phyloP scores from a whole-genome alignment of 2,888 invertebrate species.

The Theretra japonica region DNA sequence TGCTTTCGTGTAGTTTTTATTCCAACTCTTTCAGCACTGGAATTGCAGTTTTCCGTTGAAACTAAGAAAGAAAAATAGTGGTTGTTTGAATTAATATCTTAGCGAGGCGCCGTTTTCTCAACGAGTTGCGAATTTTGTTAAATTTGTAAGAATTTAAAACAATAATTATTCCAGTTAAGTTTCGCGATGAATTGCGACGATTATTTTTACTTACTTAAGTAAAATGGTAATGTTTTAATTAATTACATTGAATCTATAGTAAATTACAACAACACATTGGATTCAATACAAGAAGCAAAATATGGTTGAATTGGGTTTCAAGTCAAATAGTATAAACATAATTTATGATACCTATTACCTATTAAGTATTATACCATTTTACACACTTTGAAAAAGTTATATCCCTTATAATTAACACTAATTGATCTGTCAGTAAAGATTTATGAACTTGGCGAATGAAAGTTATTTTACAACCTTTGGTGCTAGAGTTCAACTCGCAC shows the following conservation, averaged over 20 bases:
- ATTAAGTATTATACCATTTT: too few relatives aligned
- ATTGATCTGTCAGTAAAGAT: too few relatives aligned
- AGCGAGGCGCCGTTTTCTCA: neutral
- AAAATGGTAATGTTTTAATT: neutral
- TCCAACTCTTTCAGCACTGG: conserved; percentile 10
- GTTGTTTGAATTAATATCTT: conserved; percentile 8
- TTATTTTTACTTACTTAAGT: conserved; percentile 1
- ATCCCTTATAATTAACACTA: too few relatives aligned
- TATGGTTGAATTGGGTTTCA: too few relatives aligned
- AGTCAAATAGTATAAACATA: too few relatives aligned
- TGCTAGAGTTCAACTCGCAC: too few relatives aligned
- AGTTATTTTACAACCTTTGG: too few relatives aligned
- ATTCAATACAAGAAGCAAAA: neutral
- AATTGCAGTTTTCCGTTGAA: conserved; percentile 17
- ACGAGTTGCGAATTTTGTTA: conserved; percentile 12
- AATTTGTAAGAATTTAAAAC: conserved; percentile 17
- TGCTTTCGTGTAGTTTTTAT: conserved; percentile 16
- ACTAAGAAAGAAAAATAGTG: conserved; percentile 22
- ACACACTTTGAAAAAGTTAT: too few relatives aligned
- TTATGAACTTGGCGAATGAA: too few relatives aligned
- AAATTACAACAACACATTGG: neutral
- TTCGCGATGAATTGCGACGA: neutral
- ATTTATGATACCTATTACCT: too few relatives aligned
- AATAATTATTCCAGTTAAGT: neutral
- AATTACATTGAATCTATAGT: neutral